Evolutionary conservation across 2,797 vertebrate species (phyloP), one percentile per base, ranked within the genome.

Genomic region (Tolypeutes matacus): DNA sequence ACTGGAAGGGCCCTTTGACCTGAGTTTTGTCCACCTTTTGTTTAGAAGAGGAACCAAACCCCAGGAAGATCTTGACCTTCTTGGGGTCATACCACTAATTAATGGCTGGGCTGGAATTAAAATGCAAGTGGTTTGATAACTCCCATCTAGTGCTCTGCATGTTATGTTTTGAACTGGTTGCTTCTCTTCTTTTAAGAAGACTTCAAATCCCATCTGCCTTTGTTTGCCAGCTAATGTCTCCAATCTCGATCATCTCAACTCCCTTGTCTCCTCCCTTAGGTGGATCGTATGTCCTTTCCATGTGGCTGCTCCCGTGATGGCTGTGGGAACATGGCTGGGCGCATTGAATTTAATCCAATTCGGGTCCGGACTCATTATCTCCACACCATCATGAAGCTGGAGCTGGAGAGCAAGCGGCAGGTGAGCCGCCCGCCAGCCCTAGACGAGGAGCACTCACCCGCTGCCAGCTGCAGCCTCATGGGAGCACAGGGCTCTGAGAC

Each of bases 381-480:
- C 89, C 99, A 99, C 98, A 99, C 99, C 96, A 98, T 99, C 98
- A 99, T 99, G 99, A 99, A 99, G 98, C 99, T 99, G 97, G 99
- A 99, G 98, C 98, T 99, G 96, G 99, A 99, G 98, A 99, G 98
- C 98, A 99, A 99, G 94, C 98, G 98, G 36, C 98, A 99, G 96
- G 98, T 98, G 42, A 76, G 93, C 65, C 87, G 98, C 97, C 85
- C 97, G 2, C 1, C 92, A 77, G 21, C 93, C 86, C 62, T 98
- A 0, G 98, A 98, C 3, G 98, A 98, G 46, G 98, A 97, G 15
- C 69, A 94, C 13, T 82, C 93, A 0, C 97, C 93, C 0, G 3
- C 93, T 17, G 76, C 97, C 1, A 9, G 96, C 1, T 36, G 95
- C 12, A 98, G 97, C 93, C 98, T 98, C 96, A 95, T 98, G 0